Percentiles rank a stretch among this genome's conserved stretches.
Conservation (phyloP, 1,140 invertebrate genomes). For the Drosophila subobscura region DNA sequence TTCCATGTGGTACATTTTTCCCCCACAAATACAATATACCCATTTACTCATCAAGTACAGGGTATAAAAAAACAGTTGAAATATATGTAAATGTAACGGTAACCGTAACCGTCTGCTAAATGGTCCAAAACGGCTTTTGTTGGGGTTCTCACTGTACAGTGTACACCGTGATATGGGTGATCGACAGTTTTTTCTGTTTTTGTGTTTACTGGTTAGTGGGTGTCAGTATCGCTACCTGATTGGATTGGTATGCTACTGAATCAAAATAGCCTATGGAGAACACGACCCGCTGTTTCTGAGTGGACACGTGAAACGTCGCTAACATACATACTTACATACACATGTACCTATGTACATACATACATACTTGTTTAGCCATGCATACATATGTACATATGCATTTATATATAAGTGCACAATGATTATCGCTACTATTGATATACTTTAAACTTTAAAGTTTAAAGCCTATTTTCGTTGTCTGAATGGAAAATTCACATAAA, state of each 20-base stretch:
- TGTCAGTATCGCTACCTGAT: constrained; percentile 48
- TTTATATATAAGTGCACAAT: no score
- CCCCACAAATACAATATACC: no score
- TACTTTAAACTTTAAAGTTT: no score
- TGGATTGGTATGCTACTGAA: constrained; percentile 31
- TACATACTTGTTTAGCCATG: no score
- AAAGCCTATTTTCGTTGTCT: no score
- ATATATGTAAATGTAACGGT: constrained; percentile 71
- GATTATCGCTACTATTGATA: no score
- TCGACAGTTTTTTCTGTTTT: constrained; percentile 39
- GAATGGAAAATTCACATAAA: not conserved
- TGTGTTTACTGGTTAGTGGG: constrained; percentile 33
- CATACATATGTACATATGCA: no score
- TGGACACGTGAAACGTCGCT: no score
- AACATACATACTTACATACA: not conserved
- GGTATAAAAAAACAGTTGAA: constrained; percentile 45
- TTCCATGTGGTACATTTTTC: no score
- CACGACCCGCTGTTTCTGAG: no score
- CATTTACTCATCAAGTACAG: no score
- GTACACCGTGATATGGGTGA: constrained; percentile 32
- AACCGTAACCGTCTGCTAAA: constrained; percentile 50
- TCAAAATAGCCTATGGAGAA: not conserved
- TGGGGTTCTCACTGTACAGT: constrained; percentile 40
- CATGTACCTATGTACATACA: no score
- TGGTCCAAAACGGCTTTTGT: constrained; percentile 43